Evolutionary conservation across 2,797 vertebrate species (phyloP).

Genomic region (Gymnopithys bicolor): DNA sequence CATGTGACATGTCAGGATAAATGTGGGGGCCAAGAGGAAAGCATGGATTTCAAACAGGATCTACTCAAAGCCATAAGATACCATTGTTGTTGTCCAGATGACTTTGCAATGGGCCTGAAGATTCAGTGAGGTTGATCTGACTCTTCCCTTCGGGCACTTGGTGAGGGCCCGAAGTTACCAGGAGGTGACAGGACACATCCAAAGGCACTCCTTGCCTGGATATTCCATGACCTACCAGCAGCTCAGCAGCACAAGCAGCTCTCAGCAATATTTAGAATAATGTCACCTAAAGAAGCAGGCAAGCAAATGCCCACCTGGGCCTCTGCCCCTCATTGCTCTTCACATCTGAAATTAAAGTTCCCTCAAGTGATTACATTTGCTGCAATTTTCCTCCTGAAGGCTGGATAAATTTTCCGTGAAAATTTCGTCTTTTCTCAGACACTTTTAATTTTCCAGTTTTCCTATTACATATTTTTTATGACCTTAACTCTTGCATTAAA

Average conservation of each 20-base stretch:
- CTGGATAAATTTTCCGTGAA: not conserved
- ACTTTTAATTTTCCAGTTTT: not conserved
- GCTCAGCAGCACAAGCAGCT: not conserved
- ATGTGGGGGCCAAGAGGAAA: not conserved
- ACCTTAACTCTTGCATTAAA: not conserved
- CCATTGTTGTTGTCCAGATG: not conserved
- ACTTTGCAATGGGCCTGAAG: not conserved
- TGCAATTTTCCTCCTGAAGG: not conserved
- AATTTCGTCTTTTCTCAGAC: not conserved
- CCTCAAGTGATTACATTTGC: not conserved
- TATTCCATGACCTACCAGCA: not conserved
- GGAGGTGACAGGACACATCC: not conserved
- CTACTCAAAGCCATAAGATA: not conserved
- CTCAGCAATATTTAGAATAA: not conserved
- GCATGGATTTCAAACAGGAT: not conserved
- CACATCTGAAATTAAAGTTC: not conserved
- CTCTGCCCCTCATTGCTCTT: not conserved
- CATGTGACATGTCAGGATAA: not conserved
- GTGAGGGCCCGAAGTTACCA: too few species aligned
- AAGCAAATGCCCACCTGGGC: not conserved
- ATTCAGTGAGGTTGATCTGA: not conserved
- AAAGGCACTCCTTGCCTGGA: not conserved
- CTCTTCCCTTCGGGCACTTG: not conserved
- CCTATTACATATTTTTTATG: not conserved
- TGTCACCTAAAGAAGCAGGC: not conserved